These are phyloP conservation scores for Heterodera filipjevi DNA, from an alignment of 2,888 invertebrate genomes.

Conservation along the genomic window DNA sequence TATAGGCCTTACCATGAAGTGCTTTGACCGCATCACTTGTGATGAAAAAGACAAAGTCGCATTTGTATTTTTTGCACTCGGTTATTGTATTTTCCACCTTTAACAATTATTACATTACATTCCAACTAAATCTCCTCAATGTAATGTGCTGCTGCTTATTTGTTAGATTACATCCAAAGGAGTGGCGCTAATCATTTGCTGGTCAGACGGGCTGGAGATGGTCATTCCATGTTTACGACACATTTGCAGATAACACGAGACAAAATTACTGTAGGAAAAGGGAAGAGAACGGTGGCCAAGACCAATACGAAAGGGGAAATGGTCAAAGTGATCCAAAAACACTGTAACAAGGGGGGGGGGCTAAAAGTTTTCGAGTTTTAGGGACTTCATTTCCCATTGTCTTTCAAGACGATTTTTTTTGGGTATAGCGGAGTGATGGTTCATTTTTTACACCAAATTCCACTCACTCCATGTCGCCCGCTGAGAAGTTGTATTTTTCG, in stretches of 20 bases:
- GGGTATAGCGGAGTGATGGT: background rate
- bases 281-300: background rate
- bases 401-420: too few species aligned
- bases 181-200: constrained; percentile 6
- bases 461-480: constrained; percentile 17
- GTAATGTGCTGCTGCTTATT: too few species aligned
- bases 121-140: background rate
- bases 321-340: background rate
- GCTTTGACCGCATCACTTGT: constrained; percentile 39
- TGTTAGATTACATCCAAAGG: too few species aligned
- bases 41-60: constrained; percentile 42
- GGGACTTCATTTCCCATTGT: too few species aligned
- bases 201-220: constrained; percentile 32
- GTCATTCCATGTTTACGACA: constrained; percentile 34
- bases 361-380: too few species aligned
- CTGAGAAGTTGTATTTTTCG: constrained; percentile 24
- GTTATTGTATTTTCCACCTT: constrained; percentile 20
- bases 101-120: background rate
- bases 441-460: background rate
- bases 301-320: background rate
- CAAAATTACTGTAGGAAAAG: constrained; percentile 26
- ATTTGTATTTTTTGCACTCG: constrained; percentile 28
- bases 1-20: constrained; percentile 35
- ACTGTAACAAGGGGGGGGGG: too few species aligned
- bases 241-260: constrained; percentile 22